Base-by-base conservation (phyloP, 2,888 invertebrate species). In the Aleiodes alternator region DNA sequence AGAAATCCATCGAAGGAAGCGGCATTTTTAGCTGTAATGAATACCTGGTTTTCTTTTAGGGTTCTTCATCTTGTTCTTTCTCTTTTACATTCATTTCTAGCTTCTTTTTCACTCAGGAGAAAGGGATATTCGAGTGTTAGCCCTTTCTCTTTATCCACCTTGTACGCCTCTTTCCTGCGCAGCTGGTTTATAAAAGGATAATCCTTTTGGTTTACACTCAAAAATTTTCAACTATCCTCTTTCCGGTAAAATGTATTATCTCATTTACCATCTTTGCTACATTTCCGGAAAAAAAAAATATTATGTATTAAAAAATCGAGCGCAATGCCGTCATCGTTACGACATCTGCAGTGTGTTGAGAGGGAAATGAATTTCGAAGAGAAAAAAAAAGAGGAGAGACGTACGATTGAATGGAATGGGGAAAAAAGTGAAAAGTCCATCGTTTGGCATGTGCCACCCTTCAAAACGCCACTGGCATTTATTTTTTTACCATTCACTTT, bases 71-170 rank as follows among this genome's bases (percentile, higher is more conserved):
- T 48, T 64, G 43, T 64, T 55, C 53, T 66, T 66, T 66, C 61
- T 66, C 43, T 43, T 69, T 70, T 75, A 48, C 64, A 34, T 69
- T 53, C 55, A 48, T 9, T 57, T 57, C n/a, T 34, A 57, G 53
- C 68, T 53, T 66, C 64, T 66, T 66, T 72, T 72, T 66, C 43
- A 43, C 43, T 43, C 66, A 48, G 68, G 57, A 68, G 75, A 64
- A 79, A 76, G 78, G 78, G 78, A 75, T 75, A 77, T 76, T 75
- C 72, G 76, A 79, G 75, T 76, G 72, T 72, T 76, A 72, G 66
- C 72, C 78, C 77, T 76, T 76, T 78, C 69, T 69, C 71, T 75
- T 55, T 12, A 64, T 76, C 59, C 55, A 38, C 55, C 53, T 55
- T 53, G 53, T 16, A 51, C 69, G 16, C 69, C 69, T 55, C 73